Base-by-base conservation (phyloP, 2,888 invertebrate genomes). In the Drosophila suboccidentalis region DNA sequence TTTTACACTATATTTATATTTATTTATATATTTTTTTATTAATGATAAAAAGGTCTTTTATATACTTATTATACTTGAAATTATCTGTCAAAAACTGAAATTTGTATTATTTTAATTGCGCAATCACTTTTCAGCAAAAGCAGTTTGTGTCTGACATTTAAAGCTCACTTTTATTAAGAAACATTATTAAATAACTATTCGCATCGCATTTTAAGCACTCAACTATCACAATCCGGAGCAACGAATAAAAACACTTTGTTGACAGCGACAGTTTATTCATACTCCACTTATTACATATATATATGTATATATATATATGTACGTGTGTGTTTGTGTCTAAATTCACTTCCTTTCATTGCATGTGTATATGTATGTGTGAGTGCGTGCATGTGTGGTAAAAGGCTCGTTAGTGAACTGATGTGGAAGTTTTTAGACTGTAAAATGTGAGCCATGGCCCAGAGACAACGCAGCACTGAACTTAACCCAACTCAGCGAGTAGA, bases 341-440 rank as follows among this genome's bases (percentile, higher is more conserved):
- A 44, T 36, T 51, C 43, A 64, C 29, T 51, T 51, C 29, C 58
- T 50, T 34, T 38, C 32, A 47, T 19, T 54, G n/a, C 46, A 13
- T 55, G 29, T 51, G 58, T 50, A 47, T 51, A 43, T 36, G 58
- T 50, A 47, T 51, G 39, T 36, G 22, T 38, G 49, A 50, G n/a
- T 55, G 59, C 51, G 62, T 54, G 61, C 19, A 22, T 36, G 46
- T 4, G 46, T 55, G 36, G 34, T 54, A 66, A 78, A 75, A 67
- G 69, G 65, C 80, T 89, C 82, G 82, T 85, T 88, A 74, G 90
- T 77, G 63, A 71, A 89, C 82, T 88, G 86, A 85, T 62, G 86
- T 73, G 85, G 88, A 86, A 89, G 85, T 71, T 75, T 79, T 69
- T 68, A 70, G 72, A 72, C 71, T 62, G 67, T 65, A 70, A 73